Conservation (phyloP, 2,113 vertebrate genomes). For the Hypocryptadius cinnamomeus region DNA sequence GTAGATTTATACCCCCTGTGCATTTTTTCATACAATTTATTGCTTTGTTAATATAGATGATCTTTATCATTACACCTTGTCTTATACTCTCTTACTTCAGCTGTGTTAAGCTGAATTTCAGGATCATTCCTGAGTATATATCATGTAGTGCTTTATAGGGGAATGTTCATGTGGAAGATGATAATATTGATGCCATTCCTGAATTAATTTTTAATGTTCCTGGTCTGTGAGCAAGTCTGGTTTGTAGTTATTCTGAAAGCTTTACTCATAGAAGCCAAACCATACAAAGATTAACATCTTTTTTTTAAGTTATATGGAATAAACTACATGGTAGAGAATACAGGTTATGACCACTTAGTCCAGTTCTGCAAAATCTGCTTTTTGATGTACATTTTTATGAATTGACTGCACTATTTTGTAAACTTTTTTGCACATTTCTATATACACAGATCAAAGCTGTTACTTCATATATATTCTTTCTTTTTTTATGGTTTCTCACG, state of each 20-base stretch:
- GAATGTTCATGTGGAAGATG: neutral
- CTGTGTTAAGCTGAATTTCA: neutral
- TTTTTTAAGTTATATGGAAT: neutral
- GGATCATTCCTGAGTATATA: neutral
- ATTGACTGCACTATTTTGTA: neutral
- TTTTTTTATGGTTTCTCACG: neutral
- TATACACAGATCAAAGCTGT: neutral
- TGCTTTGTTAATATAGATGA: neutral
- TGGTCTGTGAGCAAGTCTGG: neutral
- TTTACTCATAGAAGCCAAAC: neutral
- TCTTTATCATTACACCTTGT: neutral
- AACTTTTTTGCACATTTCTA: neutral
- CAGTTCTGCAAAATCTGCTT: neutral
- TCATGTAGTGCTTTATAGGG: neutral
- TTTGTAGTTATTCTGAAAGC: neutral
- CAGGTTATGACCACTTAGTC: neutral
- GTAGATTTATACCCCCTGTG: neutral
- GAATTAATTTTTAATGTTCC: neutral
- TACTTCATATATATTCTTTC: neutral
- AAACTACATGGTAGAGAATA: neutral
- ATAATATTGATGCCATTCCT: neutral
- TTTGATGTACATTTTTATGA: neutral
- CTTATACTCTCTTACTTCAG: neutral
- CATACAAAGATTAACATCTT: neutral
- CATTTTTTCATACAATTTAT: neutral